Conservation (phyloP, 2,113 vertebrate species). For the Agelaius tricolor region DNA sequence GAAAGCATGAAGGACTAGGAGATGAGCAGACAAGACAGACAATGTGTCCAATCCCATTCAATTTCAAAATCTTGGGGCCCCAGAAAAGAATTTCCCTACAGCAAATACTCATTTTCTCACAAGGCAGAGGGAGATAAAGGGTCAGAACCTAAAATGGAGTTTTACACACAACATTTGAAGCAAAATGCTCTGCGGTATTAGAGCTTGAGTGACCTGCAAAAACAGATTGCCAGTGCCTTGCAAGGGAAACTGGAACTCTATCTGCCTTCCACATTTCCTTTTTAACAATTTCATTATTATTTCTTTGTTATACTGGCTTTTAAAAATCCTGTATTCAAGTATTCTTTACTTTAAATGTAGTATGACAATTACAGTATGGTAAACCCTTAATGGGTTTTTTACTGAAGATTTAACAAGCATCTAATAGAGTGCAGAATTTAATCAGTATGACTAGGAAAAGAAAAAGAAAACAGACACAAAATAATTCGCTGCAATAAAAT, state of each 20-base stretch:
- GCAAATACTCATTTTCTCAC: neutral
- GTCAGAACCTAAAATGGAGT: accelerated
- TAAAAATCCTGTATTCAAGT: neutral
- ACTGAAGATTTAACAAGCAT: neutral
- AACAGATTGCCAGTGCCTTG: neutral
- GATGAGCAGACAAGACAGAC: neutral
- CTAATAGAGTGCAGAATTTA: neutral
- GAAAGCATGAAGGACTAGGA: neutral
- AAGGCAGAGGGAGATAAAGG: neutral
- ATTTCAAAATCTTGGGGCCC: neutral
- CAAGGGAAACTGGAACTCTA: neutral
- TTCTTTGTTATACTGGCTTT: neutral
- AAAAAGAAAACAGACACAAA: neutral
- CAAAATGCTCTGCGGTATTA: neutral
- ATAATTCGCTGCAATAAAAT: neutral
- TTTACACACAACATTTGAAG: neutral
- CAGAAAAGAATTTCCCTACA: neutral
- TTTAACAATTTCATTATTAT: neutral
- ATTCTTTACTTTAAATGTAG: neutral
- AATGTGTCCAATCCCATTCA: neutral
- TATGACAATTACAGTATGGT: accelerated
- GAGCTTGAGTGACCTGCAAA: neutral
- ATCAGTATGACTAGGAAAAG: neutral
- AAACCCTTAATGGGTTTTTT: neutral
- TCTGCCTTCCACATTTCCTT: neutral